phyloP scores from a whole-genome alignment of 2,797 vertebrate species.

The Sebastes taczanowskii region DNA sequence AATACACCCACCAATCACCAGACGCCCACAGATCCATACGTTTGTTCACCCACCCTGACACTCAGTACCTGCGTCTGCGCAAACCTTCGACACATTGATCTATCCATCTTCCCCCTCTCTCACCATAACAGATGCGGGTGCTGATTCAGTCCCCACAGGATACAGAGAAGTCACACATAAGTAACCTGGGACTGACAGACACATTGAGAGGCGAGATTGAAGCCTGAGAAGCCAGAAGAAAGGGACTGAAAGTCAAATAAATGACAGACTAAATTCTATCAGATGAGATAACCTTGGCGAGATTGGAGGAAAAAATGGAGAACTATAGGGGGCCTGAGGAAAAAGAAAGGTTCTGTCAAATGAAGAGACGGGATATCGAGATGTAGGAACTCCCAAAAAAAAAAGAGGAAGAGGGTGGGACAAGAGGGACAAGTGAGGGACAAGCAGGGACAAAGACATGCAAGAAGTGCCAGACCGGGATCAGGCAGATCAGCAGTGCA shows the following conservation, averaged over 20 bases:
- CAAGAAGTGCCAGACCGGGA: slow-evolving; percentile 56
- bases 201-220: slow-evolving; percentile 12
- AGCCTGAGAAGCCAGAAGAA: neutral
- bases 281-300: slow-evolving; percentile 15
- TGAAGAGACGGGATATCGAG: slow-evolving; percentile 7
- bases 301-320: neutral
- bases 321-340: neutral
- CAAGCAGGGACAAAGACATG: slow-evolving; percentile 47
- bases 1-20: slow-evolving; percentile 64
- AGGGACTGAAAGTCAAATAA: slow-evolving; percentile 27
- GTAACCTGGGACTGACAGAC: slow-evolving; percentile 24
- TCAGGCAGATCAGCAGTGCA: slow-evolving; percentile 64
- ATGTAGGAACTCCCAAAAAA: neutral
- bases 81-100: slow-evolving; percentile 68
- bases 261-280: slow-evolving; percentile 5
- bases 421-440: slow-evolving; percentile 30
- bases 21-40: slow-evolving; percentile 62
- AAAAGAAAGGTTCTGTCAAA: slow-evolving; percentile 4
- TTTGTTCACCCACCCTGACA: slow-evolving; percentile 59
- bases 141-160: slow-evolving; percentile 72
- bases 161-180: slow-evolving; percentile 14
- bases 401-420: slow-evolving; percentile 35
- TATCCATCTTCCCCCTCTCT: slow-evolving; percentile 30
- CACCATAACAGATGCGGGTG: slow-evolving; percentile 49
- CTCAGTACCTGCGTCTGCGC: slow-evolving; percentile 25